Evolutionary conservation across 2,888 invertebrate genomes (phyloP).

Genomic region (Notodonta dromedarius): DNA sequence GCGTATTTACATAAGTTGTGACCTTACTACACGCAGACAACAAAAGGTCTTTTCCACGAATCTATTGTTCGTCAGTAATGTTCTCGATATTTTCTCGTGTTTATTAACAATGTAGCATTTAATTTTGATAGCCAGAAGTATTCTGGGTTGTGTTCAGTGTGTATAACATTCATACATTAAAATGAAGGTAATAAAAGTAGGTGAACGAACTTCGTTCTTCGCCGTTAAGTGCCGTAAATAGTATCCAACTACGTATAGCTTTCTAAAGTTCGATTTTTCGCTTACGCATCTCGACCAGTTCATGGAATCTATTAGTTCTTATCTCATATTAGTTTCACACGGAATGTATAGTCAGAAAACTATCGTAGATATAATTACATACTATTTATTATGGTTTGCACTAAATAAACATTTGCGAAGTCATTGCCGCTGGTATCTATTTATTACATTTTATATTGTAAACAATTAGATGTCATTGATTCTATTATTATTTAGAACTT

Average conservation of each 20-base stretch:
- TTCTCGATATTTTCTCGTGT: conserved; percentile 42
- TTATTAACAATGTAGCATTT: conserved; percentile 11
- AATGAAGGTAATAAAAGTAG: conserved; percentile 26
- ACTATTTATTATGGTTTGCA: background rate
- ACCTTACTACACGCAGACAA: conserved; percentile 59
- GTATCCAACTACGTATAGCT: conserved; percentile 25
- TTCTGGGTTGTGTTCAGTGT: conserved; percentile 5
- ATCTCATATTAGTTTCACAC: background rate
- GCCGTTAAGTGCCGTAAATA: conserved; percentile 30
- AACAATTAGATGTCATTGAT: too few species aligned
- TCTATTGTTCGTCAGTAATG: conserved; percentile 43
- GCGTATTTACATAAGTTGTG: conserved; percentile 55
- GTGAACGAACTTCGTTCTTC: conserved; percentile 47
- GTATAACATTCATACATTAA: conserved; percentile 11
- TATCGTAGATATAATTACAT: background rate
- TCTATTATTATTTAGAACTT: too few species aligned
- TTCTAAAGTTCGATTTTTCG: conserved; percentile 39
- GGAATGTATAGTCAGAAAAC: background rate
- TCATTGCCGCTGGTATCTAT: conserved; percentile 3
- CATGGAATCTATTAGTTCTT: conserved; percentile 12
- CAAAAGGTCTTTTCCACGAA: conserved; percentile 55
- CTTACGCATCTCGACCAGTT: conserved; percentile 34
- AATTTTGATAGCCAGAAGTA: conserved; percentile 4
- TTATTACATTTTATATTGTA: too few species aligned
- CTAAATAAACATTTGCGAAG: background rate